These are phyloP conservation scores for Conger conger DNA, from an alignment of 2,113 vertebrate genomes.

Conservation along the genomic window DNA sequence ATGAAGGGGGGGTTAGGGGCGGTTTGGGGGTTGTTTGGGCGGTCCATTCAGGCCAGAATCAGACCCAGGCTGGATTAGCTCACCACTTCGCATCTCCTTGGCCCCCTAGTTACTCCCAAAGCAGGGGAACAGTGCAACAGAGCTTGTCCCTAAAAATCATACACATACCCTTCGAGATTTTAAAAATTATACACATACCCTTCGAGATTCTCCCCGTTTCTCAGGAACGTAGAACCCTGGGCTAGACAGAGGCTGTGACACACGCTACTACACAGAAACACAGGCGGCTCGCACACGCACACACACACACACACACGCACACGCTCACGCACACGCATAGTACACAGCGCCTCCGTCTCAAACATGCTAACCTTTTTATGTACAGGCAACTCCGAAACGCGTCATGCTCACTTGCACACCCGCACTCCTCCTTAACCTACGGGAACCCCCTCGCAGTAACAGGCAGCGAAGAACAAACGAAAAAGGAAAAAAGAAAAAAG, in stretches of 20 bases:
- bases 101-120: constrained; percentile 65
- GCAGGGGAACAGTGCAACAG: constrained; percentile 73
- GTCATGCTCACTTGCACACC: constrained; percentile 53
- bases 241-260: constrained; percentile 42
- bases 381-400: constrained; percentile 52
- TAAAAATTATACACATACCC: not conserved
- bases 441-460: constrained; percentile 48
- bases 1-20: constrained; percentile 51
- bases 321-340: constrained; percentile 40
- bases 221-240: constrained; percentile 24
- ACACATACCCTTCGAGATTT: not conserved
- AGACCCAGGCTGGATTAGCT: constrained; percentile 76
- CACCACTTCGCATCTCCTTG: constrained; percentile 59
- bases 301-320: constrained; percentile 39
- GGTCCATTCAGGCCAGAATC: constrained; percentile 70
- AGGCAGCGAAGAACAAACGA: constrained; percentile 44
- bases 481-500: too few relatives aligned
- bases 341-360: constrained; percentile 41
- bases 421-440: constrained; percentile 46
- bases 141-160: constrained; percentile 54
- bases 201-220: not conserved
- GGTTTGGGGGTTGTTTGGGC: constrained; percentile 37
- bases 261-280: not conserved
- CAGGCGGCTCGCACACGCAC: constrained; percentile 30
- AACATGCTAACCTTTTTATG: constrained; percentile 63